These are phyloP conservation scores for Drosophila grimshawi DNA, from an alignment of 1,140 invertebrate genomes.

Conservation along the genomic window DNA sequence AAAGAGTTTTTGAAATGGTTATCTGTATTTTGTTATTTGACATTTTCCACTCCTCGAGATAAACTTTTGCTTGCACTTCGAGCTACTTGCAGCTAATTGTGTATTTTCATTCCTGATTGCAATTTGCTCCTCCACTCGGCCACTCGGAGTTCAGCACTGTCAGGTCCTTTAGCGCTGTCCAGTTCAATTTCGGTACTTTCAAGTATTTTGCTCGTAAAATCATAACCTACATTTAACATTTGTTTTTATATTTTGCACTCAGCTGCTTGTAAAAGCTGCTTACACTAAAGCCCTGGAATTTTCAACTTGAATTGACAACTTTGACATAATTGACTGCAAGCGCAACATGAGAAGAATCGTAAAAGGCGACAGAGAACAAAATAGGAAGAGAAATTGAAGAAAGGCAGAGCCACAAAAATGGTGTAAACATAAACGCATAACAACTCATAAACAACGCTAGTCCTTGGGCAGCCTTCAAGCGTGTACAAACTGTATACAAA, in stretches of 20 bases:
- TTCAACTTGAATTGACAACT: slow-evolving; percentile 75
- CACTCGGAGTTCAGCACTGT: slow-evolving; percentile 15
- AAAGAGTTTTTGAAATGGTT: too few relatives aligned
- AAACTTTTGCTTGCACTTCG: not conserved
- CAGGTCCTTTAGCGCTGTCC: slow-evolving; percentile 15
- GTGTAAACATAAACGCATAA: slow-evolving; percentile 64
- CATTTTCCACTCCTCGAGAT: too few relatives aligned
- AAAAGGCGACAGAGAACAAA: not conserved
- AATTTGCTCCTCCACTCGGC: slow-evolving; percentile 24
- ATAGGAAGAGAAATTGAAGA: not conserved
- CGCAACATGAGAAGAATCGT: slow-evolving; percentile 21
- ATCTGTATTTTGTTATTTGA: too few relatives aligned
- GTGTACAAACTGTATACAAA: slow-evolving; percentile 21
- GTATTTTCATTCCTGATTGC: slow-evolving; percentile 28
- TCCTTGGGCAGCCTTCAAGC: slow-evolving; percentile 56
- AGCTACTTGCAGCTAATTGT: not conserved
- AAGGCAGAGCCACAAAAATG: slow-evolving; percentile 28
- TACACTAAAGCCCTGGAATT: slow-evolving; percentile 64
- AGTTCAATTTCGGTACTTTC: slow-evolving; percentile 20
- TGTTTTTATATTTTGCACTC: slow-evolving; percentile 34
- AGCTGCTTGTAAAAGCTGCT: slow-evolving; percentile 57
- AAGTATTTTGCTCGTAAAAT: slow-evolving; percentile 48
- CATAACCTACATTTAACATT: slow-evolving; percentile 77
- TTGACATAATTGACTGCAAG: slow-evolving; percentile 81
- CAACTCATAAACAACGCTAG: slow-evolving; percentile 76